Conservation (phyloP, 1,140 invertebrate genomes). For the Muscidifurax raptorellus region DNA sequence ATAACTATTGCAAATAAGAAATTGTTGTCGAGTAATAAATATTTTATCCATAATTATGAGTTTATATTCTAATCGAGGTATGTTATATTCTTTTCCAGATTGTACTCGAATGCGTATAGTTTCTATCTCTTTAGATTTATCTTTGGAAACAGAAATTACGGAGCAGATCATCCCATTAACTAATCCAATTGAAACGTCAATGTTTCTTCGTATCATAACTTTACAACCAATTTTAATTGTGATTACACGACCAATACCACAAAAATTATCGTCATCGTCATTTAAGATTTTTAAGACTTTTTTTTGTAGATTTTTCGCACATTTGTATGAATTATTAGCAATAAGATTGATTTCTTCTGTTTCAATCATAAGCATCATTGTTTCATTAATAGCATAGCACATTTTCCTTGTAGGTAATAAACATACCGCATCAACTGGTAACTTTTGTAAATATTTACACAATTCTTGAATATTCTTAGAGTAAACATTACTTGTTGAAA, state of each 20-base stretch:
- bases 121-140: not conserved
- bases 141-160: slow-evolving; percentile 28
- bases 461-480: slow-evolving; percentile 18
- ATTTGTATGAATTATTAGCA: slow-evolving; percentile 17
- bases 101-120: not conserved
- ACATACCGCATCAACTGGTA: too few relatives aligned
- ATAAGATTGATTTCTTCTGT: too few relatives aligned
- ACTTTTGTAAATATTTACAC: not conserved
- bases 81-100: slow-evolving; percentile 26
- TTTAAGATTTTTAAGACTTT: not conserved
- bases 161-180: slow-evolving; percentile 42
- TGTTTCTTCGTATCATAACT: slow-evolving; percentile 50
- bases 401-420: too few relatives aligned
- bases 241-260: slow-evolving; percentile 15
- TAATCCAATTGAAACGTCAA: slow-evolving; percentile 37
- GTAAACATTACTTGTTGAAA: too few relatives aligned
- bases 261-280: slow-evolving; percentile 7
- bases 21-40: too few relatives aligned
- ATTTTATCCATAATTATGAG: too few relatives aligned
- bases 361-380: too few relatives aligned
- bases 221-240: slow-evolving; percentile 54
- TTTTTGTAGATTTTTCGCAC: slow-evolving; percentile 61
- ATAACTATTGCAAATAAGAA: too few relatives aligned
- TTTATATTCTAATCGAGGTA: slow-evolving; percentile 39
- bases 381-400: too few relatives aligned